phyloP scores from a whole-genome alignment of 2,888 invertebrate genomes.

The Antheraea assamensis region DNA sequence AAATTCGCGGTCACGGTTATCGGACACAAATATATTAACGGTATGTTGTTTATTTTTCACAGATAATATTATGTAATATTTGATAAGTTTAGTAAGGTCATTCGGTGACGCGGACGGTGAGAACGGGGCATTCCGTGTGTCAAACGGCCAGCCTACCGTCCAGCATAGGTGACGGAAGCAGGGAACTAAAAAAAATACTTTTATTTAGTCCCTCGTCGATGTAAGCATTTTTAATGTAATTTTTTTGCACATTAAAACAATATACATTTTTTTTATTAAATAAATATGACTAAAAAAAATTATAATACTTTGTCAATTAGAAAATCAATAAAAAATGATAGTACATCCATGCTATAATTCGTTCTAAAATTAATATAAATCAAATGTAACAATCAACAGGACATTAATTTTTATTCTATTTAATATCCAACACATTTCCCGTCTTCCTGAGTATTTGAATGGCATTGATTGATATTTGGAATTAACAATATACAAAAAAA shows the following conservation, averaged over 20 bases:
- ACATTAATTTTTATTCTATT: neutral
- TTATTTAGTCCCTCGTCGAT: constrained; percentile 6
- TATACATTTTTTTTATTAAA: neutral
- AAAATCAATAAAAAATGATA: neutral
- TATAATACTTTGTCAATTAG: neutral
- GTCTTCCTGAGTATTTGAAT: neutral
- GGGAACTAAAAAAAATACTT: constrained; percentile 56
- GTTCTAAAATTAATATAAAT: neutral
- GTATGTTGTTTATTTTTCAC: constrained; percentile 24
- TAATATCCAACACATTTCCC: neutral
- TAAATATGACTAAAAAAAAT: neutral
- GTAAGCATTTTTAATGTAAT: neutral
- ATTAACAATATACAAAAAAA: neutral
- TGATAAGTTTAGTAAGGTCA: constrained; percentile 34
- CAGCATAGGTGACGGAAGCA: constrained; percentile 66
- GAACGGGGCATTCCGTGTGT: constrained; percentile 44
- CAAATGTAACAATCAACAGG: neutral
- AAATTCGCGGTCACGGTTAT: neutral
- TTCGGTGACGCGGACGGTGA: constrained; percentile 31
- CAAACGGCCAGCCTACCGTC: constrained; percentile 64
- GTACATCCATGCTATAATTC: neutral
- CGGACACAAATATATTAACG: constrained; percentile 13
- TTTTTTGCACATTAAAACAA: neutral
- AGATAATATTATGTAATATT: constrained; percentile 23
- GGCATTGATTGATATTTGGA: neutral